Conservation (phyloP, 2,888 invertebrate species). For the Dicranocentrus wangi region DNA sequence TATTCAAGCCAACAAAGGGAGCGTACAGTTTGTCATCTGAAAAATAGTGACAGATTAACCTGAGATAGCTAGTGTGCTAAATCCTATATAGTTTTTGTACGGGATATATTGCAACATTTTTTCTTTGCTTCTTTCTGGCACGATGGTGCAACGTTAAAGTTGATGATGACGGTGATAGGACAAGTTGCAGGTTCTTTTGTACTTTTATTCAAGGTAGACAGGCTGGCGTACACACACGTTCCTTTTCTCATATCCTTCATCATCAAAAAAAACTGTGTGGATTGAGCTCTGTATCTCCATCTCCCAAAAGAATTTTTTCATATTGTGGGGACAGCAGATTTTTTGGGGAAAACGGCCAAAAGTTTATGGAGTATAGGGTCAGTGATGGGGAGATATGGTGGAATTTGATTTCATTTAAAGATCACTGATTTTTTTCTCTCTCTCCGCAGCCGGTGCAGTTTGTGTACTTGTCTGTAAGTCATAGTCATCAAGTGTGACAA, state of each 20-base stretch:
- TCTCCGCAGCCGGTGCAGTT: slow-evolving; percentile 10
- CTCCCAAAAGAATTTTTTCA: background rate
- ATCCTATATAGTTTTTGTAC: slow-evolving; percentile 32
- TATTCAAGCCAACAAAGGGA: slow-evolving; percentile 45
- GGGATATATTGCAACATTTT: background rate
- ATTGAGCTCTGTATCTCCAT: background rate
- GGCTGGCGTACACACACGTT: slow-evolving; percentile 49
- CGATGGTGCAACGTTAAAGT: slow-evolving; percentile 43
- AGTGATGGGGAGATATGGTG: background rate
- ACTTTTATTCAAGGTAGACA: slow-evolving; percentile 49
- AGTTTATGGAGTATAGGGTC: slow-evolving; percentile 7
- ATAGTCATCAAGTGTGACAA: slow-evolving; percentile 38
- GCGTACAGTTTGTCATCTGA: slow-evolving; percentile 30
- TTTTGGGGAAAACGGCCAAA: background rate
- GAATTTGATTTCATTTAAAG: slow-evolving; percentile 5
- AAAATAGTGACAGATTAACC: slow-evolving; percentile 53
- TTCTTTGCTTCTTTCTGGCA: background rate
- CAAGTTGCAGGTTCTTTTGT: slow-evolving; percentile 56
- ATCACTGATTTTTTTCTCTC: background rate
- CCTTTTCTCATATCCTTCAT: slow-evolving; percentile 30
- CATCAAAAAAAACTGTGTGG: slow-evolving; percentile 19
- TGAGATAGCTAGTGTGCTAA: slow-evolving; percentile 47
- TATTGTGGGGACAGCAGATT: background rate
- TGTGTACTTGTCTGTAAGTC: slow-evolving; percentile 18
- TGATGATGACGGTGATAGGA: slow-evolving; percentile 60